A percentile compares a stretch with the other conserved stretches of the same genome.
These are phyloP conservation scores for Agrochola lychnidis DNA, from an alignment of 2,888 invertebrate genomes.

Conservation along the genomic window DNA sequence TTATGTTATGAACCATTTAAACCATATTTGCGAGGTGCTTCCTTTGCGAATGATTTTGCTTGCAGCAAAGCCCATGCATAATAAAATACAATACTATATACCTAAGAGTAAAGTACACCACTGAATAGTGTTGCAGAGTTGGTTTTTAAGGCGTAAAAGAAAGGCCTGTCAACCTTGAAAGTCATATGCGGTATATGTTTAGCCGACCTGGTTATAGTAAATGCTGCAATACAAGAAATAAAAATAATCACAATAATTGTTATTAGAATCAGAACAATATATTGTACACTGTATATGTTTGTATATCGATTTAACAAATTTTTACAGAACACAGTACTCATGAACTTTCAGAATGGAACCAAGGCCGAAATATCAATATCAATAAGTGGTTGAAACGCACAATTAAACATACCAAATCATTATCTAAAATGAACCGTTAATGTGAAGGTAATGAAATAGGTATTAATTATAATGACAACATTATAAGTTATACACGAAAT, in stretches of 20 bases:
- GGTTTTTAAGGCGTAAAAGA: conserved; percentile 29
- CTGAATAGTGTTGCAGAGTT: conserved; percentile 18
- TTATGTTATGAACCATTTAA: no score
- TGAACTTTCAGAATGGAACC: background rate
- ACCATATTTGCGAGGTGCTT: background rate
- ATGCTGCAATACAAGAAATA: conserved; percentile 26
- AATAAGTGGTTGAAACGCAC: background rate
- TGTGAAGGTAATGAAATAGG: no score
- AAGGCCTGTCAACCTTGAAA: conserved; percentile 32
- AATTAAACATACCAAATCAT: background rate
- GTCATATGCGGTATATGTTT: background rate
- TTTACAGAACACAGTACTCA: background rate
- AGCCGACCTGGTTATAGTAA: background rate
- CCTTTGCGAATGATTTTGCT: background rate
- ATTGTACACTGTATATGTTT: background rate
- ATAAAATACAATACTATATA: conserved; percentile 9
- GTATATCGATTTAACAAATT: background rate
- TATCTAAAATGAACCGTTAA: conserved; percentile 4
- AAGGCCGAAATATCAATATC: background rate
- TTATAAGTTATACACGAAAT: no score
- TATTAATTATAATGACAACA: no score
- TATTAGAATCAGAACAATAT: background rate
- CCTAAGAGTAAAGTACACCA: conserved; percentile 36
- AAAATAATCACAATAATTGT: conserved; percentile 13
- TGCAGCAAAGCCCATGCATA: conserved; percentile 16